phyloP scores from a whole-genome alignment of 2,888 invertebrate genomes.

The Philhelius pedissequus region DNA sequence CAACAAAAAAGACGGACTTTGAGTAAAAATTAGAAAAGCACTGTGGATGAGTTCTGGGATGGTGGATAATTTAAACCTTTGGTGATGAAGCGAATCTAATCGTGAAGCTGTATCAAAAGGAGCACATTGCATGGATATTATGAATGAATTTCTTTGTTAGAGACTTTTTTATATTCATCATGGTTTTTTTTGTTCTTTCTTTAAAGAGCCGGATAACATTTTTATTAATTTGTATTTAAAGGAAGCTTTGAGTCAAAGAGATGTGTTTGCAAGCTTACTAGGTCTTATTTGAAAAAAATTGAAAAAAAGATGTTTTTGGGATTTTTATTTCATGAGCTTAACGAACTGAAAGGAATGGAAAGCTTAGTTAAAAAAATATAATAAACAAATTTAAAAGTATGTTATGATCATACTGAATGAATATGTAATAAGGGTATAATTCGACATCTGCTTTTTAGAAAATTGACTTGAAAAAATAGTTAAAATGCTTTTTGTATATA shows the following conservation, averaged over 20 bases:
- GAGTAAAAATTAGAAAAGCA: conserved; percentile 16
- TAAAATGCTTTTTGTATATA: no score
- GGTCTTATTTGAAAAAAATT: neutral
- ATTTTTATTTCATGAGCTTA: no score
- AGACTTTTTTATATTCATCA: conserved; percentile 6
- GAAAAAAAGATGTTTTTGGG: neutral
- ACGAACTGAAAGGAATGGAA: no score
- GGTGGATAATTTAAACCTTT: conserved; percentile 33
- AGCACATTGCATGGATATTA: conserved; percentile 41
- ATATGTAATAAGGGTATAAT: no score
- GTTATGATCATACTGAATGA: no score
- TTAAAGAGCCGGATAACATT: conserved; percentile 28
- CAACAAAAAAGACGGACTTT: neutral
- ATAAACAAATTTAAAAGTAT: no score
- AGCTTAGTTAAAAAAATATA: no score
- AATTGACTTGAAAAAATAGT: no score
- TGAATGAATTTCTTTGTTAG: conserved; percentile 61
- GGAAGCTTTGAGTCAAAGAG: neutral
- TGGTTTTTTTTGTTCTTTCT: neutral
- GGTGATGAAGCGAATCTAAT: conserved; percentile 57
- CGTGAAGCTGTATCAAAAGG: conserved; percentile 46
- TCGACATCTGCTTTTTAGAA: no score
- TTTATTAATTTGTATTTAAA: conserved; percentile 33
- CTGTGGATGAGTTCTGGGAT: conserved; percentile 19
- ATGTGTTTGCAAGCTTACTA: neutral